These are phyloP conservation scores for Poecilus cupreus DNA, from an alignment of 2,888 invertebrate species.

Conservation along the genomic window DNA sequence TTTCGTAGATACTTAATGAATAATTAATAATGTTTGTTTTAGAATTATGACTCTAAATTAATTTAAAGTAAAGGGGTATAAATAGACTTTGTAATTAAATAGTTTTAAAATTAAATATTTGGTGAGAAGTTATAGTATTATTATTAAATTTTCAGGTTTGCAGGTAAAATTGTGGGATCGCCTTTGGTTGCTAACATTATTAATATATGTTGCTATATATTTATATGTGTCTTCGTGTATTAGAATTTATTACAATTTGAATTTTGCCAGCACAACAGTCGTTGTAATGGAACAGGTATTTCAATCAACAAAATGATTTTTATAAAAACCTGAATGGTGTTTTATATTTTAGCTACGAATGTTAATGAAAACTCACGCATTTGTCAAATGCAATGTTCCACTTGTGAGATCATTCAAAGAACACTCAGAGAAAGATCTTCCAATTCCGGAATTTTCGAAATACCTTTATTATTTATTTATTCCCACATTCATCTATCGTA, in stretches of 20 bases:
- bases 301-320: no score
- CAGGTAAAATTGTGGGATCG: slow-evolving; percentile 70
- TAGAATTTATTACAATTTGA: slow-evolving; percentile 72
- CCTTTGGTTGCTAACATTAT: slow-evolving; percentile 68
- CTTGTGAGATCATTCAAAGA: slow-evolving; percentile 75
- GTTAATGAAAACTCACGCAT: slow-evolving; percentile 92
- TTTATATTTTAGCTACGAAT: slow-evolving; percentile 78
- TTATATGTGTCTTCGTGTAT: slow-evolving; percentile 71
- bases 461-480: slow-evolving; percentile 91
- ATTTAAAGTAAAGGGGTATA: no score
- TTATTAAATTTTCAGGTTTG: slow-evolving; percentile 69
- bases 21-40: no score
- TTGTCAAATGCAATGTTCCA: slow-evolving; percentile 82
- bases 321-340: no score
- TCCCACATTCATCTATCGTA: slow-evolving; percentile 89
- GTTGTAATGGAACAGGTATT: slow-evolving; percentile 78
- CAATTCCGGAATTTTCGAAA: slow-evolving; percentile 81
- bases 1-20: no score
- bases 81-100: no score
- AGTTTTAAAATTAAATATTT: no score
- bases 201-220: slow-evolving; percentile 70
- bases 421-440: slow-evolving; percentile 68
- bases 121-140: no score
- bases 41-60: no score
- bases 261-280: slow-evolving; percentile 75